Base-by-base conservation (phyloP, 2,113 vertebrate species). In the Bothrops jararaca region DNA sequence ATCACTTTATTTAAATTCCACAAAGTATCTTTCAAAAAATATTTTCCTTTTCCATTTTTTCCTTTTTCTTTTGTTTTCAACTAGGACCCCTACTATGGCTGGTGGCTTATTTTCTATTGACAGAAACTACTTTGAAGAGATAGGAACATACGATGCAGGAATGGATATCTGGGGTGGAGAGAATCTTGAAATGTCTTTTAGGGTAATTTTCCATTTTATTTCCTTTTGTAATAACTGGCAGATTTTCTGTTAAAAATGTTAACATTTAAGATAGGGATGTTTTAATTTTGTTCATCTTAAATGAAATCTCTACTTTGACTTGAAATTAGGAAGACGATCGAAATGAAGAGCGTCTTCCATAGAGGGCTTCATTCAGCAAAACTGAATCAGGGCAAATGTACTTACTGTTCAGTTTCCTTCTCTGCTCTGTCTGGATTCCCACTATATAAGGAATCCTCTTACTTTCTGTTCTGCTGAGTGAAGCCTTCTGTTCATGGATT, bases 101-200 rank as follows among this genome's bases (percentile, higher is more conserved):
- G 99, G 99, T 95, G 99, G 99, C 90, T 97, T 99, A 95, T 99
- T 99, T 98, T 98, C 99, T 92, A 99, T 99, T 97, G 98, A 99
- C 98, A 99, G 98, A 97, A 97, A 97, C 93, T 99, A 99, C 98
- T 99, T 99, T 98, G 99, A 99, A 98, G 99, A 99, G 97, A 99
- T 99, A 95, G 99, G 99, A 97, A 99, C 98, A 95, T 99, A 99
- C 93, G 99, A 99, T 98, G 98, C 99, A 92, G 99, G 99, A 96
- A 99, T 99, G 99, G 99, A 99, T 98, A 99, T 99, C 97, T 99
- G 99, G 99, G 99, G 99, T 93, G 99, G 99, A 95, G 99, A 99
- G 97, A 99, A 99, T 97, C 98, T 99, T 97, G 99, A 99, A 98
- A 99, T 99, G 98, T 99, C 99, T 97, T 99, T 99, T 97, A 98